Conservation (phyloP, 2,888 invertebrate genomes). For the Salticus scenicus region DNA sequence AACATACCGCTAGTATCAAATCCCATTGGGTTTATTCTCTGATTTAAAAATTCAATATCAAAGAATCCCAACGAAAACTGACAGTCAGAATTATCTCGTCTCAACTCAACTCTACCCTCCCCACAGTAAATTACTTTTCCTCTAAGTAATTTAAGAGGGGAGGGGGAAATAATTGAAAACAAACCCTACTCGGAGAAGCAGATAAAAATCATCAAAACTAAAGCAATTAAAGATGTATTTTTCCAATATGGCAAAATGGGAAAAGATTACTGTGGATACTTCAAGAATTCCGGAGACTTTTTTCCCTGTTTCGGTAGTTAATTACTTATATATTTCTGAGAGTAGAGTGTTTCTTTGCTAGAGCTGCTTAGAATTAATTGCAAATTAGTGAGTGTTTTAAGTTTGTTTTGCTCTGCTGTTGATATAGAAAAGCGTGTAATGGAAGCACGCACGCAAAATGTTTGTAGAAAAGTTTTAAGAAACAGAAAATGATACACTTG, state of each 20-base stretch:
- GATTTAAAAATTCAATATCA: constrained; percentile 17
- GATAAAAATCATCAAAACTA: constrained; percentile 19
- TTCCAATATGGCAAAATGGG: constrained; percentile 53
- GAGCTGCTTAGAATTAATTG: constrained; percentile 40
- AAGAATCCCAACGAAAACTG: constrained; percentile 25
- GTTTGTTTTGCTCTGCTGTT: constrained; percentile 15
- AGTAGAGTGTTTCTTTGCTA: constrained; percentile 13
- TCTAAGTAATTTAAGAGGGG: constrained; percentile 58
- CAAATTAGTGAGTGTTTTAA: constrained; percentile 33
- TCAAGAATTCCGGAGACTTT: background rate
- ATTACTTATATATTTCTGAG: constrained; percentile 23
- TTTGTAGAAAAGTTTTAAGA: background rate
- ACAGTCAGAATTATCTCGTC: constrained; percentile 57
- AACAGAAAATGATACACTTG: background rate
- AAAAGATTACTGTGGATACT: constrained; percentile 21
- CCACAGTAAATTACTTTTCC: constrained; percentile 51
- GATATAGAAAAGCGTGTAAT: background rate
- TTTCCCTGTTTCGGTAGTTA: constrained; percentile 6
- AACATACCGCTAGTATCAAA: background rate
- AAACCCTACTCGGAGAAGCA: background rate
- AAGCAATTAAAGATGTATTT: constrained; percentile 64
- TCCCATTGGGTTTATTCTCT: background rate
- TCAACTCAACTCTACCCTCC: constrained; percentile 22
- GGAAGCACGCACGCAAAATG: background rate
- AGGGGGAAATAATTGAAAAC: constrained; percentile 61